phyloP scores from a whole-genome alignment of 2,797 vertebrate species.

The Coranthus polyacanthus region DNA sequence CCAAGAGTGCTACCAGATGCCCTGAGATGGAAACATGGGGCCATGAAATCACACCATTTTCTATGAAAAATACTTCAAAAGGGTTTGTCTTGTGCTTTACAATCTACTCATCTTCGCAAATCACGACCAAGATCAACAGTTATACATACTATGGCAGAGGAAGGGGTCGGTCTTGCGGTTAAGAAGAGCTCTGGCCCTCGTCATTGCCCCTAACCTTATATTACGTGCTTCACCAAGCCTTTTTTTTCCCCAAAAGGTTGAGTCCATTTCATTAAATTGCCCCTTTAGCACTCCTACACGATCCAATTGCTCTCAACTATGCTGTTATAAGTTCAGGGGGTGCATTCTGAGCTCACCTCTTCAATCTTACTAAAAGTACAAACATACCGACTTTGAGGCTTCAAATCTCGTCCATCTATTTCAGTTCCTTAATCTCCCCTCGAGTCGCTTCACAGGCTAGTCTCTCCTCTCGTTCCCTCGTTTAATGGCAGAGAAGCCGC shows the following conservation, averaged over 20 bases:
- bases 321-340: slow-evolving; percentile 46
- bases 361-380: slow-evolving; percentile 59
- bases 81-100: slow-evolving; percentile 65
- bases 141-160: slow-evolving; percentile 15
- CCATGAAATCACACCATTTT: slow-evolving; percentile 77
- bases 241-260: slow-evolving; percentile 42
- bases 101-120: slow-evolving; percentile 66
- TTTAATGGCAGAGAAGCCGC: slow-evolving; percentile 68
- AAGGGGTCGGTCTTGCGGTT: slow-evolving; percentile 50
- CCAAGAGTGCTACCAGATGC: slow-evolving; percentile 84
- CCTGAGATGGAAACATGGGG: slow-evolving; percentile 79
- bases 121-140: slow-evolving; percentile 28
- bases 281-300: slow-evolving; percentile 49
- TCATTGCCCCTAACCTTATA: slow-evolving; percentile 59
- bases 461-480: too few relatives aligned
- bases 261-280: slow-evolving; percentile 60
- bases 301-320: slow-evolving; percentile 46
- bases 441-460: slow-evolving; percentile 28
- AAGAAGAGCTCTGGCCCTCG: slow-evolving; percentile 56
- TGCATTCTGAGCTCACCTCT: slow-evolving; percentile 52
- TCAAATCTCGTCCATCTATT: slow-evolving; percentile 59
- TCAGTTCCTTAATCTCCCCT: slow-evolving; percentile 60
- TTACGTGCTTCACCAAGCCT: slow-evolving; percentile 50
- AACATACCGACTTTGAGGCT: slow-evolving; percentile 24
- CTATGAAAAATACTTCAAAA: slow-evolving; percentile 82